Base-by-base conservation (phyloP, 2,888 invertebrate genomes). In the Cephus pygmeus region DNA sequence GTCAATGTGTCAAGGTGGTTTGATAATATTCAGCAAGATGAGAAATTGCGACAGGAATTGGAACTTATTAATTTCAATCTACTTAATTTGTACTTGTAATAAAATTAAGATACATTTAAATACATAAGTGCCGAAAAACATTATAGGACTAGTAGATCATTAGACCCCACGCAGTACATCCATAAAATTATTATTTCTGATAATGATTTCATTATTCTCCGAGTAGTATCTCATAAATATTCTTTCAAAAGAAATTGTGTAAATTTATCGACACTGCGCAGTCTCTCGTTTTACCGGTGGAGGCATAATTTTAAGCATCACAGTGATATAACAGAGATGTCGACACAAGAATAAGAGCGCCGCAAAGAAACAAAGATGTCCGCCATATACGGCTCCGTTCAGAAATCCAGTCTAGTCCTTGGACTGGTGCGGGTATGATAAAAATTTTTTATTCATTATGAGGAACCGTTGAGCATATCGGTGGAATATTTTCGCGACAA, bases 1-100 rank as follows among this genome's bases (percentile, higher is more conserved):
- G 87, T 96, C 34, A 94, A 96, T 88, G 90, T 96, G 0, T 96
- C 96, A 71, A 93, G 96, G 84, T 96, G 96, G 96, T 95, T 94
- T 83, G 95, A 95, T 89, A 95, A 96, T 87, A 91, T 97, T 79
- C 96, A 96, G 87, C 94, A 95, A 79, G 94, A 95, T 79, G 93
- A 94, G 0, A 93, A 92, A 87, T 92, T 96, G n/a, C 93, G 95
- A 77, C 92, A 92, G 79, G 91, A 92, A 76, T 91, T 93, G 83
- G 90, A 91, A 81, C 71, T 92, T 12, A 88, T 94, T 77, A 91
- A 93, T 87, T 93, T 94, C 82, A 91, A 88, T 78, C 83, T 88
- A 69, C 78, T 89, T 75, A 85, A 88, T 79, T 82, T 91, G 77
- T 91, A 90, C 81, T 84, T 90, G 79, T 90, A 83, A 89, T 40